Percentiles rank a stretch among this genome's conserved stretches.
Evolutionary conservation across 2,797 vertebrate species (phyloP).

Genomic region (Lepilemur ruficaudatus): DNA sequence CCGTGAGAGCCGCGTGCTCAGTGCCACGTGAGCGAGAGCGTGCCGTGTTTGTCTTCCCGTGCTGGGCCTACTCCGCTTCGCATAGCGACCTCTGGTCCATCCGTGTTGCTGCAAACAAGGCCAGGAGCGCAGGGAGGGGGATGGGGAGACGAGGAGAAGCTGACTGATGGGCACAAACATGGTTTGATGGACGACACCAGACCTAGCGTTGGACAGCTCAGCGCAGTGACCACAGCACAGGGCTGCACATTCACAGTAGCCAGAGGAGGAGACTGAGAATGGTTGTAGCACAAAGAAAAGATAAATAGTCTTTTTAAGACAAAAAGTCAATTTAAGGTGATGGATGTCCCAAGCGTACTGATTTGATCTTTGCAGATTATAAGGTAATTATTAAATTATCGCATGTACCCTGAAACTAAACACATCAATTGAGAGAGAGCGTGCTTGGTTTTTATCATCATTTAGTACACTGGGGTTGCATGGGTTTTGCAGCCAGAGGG

Average conservation of each 20-base stretch:
- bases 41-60: neutral
- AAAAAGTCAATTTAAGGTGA: neutral
- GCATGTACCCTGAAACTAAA: neutral
- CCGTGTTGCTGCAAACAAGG: neutral
- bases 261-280: neutral
- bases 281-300: neutral
- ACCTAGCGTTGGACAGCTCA: too few species aligned
- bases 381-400: neutral
- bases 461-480: neutral
- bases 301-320: neutral
- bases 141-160: neutral
- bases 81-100: neutral
- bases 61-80: neutral
- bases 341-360: neutral
- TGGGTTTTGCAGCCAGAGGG: neutral
- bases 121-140: too few species aligned
- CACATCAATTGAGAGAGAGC: neutral
- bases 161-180: fast-evolving
- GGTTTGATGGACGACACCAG: neutral
- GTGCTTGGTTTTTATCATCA: neutral
- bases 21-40: too few species aligned
- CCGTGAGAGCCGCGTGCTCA: too few species aligned
- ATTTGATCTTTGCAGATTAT: neutral
- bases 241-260: neutral
- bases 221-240: neutral